Conservation (phyloP, 2,113 vertebrate species). For the Brienomyrus longianalis region DNA sequence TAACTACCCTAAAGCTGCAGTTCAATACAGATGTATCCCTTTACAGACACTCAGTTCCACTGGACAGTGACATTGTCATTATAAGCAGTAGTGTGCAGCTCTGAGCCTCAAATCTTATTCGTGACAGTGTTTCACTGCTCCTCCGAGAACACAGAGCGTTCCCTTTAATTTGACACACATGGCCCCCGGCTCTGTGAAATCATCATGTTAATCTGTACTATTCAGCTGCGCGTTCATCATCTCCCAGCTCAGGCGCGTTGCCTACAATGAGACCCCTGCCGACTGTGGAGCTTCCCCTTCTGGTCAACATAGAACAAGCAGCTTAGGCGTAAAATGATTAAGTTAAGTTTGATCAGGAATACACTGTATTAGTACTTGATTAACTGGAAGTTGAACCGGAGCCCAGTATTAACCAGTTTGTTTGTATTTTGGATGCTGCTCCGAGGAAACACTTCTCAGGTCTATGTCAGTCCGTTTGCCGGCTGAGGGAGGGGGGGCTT, state of each 20-base stretch:
- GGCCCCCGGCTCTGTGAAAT: slow-evolving; percentile 48
- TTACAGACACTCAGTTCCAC: neutral
- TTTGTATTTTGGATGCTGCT: neutral
- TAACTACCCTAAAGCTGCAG: neutral
- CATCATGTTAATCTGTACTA: slow-evolving; percentile 57
- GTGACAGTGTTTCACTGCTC: slow-evolving; percentile 22
- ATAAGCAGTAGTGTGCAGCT: neutral
- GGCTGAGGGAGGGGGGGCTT: neutral
- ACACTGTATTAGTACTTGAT: neutral
- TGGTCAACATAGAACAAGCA: neutral
- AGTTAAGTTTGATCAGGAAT: neutral
- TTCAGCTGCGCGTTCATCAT: slow-evolving; percentile 47
- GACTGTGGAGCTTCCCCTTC: neutral
- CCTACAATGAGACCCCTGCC: neutral
- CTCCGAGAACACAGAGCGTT: slow-evolving; percentile 31
- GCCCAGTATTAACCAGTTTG: neutral
- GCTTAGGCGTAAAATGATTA: neutral
- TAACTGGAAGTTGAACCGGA: neutral
- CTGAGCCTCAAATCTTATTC: slow-evolving; percentile 44
- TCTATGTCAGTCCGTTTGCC: neutral
- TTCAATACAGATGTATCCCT: neutral
- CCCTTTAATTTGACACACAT: slow-evolving; percentile 58
- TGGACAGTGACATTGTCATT: neutral
- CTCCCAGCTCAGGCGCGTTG: slow-evolving; percentile 18
- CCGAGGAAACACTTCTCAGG: neutral